Evolutionary conservation across 1,140 invertebrate species (phyloP).

Genomic region (Pararge aegeria): DNA sequence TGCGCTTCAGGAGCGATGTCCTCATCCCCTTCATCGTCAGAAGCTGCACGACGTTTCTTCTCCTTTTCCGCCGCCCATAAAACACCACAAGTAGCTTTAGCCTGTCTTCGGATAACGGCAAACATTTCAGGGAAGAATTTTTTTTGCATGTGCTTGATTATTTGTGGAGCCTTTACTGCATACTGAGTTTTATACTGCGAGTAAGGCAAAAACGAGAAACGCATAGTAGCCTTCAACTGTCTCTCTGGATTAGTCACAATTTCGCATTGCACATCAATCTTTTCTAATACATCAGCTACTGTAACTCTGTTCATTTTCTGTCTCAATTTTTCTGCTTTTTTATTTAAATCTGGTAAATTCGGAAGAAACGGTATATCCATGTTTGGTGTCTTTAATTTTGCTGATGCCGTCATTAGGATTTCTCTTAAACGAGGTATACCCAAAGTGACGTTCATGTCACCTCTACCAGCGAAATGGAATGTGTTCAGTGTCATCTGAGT

Average conservation of each 20-base stretch:
- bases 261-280: constrained; percentile 84
- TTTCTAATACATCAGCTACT: constrained; percentile 88
- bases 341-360: constrained; percentile 78
- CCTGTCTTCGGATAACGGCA: constrained; percentile 75
- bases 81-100: constrained; percentile 63
- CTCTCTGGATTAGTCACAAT: constrained; percentile 80
- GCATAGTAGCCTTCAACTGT: constrained; percentile 81
- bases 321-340: constrained; percentile 84
- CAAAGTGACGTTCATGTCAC: constrained; percentile 99
- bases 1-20: constrained; percentile 81
- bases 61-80: constrained; percentile 61
- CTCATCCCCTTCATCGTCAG: constrained; percentile 82
- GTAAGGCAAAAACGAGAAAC: constrained; percentile 87
- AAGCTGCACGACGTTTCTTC: constrained; percentile 47
- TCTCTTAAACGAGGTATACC: constrained; percentile 98
- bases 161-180: constrained; percentile 83
- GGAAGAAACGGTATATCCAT: constrained; percentile 94
- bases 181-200: constrained; percentile 87
- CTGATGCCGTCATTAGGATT: constrained; percentile 97
- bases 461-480: constrained; percentile 99
- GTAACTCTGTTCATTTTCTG: constrained; percentile 88
- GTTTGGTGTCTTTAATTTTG: constrained; percentile 95
- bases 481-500: constrained; percentile 99
- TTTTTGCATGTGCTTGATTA: constrained; percentile 85
- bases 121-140: constrained; percentile 84